Evolutionary conservation across 1,140 invertebrate species (phyloP).

Genomic region (Solenopsis invicta): DNA sequence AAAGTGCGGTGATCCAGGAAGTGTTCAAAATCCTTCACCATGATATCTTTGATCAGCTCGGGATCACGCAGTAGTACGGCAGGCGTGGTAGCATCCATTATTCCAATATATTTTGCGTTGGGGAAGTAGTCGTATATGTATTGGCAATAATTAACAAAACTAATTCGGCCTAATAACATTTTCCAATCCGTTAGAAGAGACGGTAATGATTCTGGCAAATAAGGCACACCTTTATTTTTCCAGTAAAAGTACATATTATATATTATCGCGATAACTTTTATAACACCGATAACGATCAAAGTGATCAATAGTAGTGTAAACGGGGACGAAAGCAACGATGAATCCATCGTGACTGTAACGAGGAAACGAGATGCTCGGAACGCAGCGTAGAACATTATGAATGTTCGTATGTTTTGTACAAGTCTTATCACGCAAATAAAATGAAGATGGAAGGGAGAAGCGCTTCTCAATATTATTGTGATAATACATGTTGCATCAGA

Average conservation of each 20-base stretch:
- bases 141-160: constrained; percentile 5
- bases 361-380: no score
- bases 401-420: no score
- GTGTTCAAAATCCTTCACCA: constrained; percentile 90
- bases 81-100: constrained; percentile 87
- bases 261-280: background rate
- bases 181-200: background rate
- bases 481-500: background rate
- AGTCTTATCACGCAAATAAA: no score
- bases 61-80: constrained; percentile 87
- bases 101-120: constrained; percentile 81
- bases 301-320: constrained; percentile 16
- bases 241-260: constrained; percentile 53
- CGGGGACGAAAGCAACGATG: no score
- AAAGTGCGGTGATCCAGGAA: constrained; percentile 88
- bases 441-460: constrained; percentile 4
- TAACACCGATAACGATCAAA: background rate
- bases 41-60: constrained; percentile 88
- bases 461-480: background rate
- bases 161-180: background rate
- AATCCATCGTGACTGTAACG: no score
- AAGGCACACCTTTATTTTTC: constrained; percentile 54
- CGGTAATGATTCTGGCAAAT: background rate
- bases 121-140: constrained; percentile 44
- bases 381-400: no score